phyloP scores from a whole-genome alignment of 2,113 vertebrate species.

The Peromyscus polionotus region DNA sequence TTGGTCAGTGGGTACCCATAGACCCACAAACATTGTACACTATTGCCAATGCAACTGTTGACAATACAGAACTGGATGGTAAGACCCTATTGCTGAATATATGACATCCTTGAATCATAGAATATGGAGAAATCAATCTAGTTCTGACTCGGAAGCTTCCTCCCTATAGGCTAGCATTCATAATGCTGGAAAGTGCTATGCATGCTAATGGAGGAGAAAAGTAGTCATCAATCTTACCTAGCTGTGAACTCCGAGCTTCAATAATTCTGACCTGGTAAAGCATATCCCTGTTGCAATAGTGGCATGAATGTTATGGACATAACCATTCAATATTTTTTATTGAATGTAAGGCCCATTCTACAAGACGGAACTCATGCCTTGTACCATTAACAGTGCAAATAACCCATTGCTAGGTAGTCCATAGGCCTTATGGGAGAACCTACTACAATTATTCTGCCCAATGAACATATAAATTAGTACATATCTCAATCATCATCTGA shows the following conservation, averaged over 20 bases:
- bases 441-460: not conserved
- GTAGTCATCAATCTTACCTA: not conserved
- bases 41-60: not conserved
- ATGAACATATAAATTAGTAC: not conserved
- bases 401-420: not conserved
- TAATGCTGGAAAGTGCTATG: not conserved
- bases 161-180: not conserved
- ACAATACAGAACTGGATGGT: not conserved
- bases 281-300: not conserved
- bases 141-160: not conserved
- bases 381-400: not conserved
- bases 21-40: not conserved
- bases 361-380: not conserved
- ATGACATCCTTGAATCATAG: not conserved
- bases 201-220: not conserved
- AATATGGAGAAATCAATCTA: not conserved
- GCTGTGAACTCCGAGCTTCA: not conserved
- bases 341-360: not conserved
- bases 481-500: not conserved
- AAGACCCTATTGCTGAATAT: not conserved
- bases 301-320: not conserved
- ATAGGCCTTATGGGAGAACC: not conserved
- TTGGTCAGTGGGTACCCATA: not conserved
- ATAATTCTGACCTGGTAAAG: not conserved
- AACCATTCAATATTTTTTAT: not conserved